Percentiles rank a stretch among this genome's conserved stretches.
phyloP scores from a whole-genome alignment of 2,113 vertebrate species.

The Murina feae region DNA sequence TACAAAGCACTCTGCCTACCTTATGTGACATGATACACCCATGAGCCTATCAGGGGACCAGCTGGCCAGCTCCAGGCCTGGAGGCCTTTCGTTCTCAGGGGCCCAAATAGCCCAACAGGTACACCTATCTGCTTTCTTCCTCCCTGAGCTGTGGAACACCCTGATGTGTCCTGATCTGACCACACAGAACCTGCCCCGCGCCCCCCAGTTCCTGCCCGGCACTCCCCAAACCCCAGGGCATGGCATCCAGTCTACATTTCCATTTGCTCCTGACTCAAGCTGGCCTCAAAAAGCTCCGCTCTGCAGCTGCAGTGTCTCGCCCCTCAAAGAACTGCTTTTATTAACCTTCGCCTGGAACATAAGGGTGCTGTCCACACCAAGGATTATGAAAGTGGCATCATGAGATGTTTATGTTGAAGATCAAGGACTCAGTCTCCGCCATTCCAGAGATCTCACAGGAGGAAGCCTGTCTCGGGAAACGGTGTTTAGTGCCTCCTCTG shows the following conservation, averaged over 20 bases:
- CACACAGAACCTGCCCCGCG: neutral
- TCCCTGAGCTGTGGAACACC: neutral
- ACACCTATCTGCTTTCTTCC: neutral
- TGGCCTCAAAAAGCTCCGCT: neutral
- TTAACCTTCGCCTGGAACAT: fast-evolving
- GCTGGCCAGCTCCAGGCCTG: neutral
- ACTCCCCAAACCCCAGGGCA: neutral
- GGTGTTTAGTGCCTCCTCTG: neutral
- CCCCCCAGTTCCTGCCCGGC: neutral
- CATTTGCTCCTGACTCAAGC: neutral
- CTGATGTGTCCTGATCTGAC: fast-evolving
- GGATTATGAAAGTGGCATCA: neutral
- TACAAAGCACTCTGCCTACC: neutral
- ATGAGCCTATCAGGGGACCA: neutral
- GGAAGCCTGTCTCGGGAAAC: neutral
- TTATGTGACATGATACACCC: neutral
- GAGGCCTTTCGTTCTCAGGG: neutral
- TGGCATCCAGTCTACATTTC: neutral
- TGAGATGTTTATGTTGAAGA: neutral
- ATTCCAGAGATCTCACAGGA: neutral
- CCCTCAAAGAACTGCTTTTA: neutral
- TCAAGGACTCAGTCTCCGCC: neutral
- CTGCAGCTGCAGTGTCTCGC: neutral
- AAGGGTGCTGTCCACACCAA: neutral
- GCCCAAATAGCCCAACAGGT: neutral